These are phyloP conservation scores for Epicampocera succincta DNA, from an alignment of 2,888 invertebrate genomes.

Conservation along the genomic window DNA sequence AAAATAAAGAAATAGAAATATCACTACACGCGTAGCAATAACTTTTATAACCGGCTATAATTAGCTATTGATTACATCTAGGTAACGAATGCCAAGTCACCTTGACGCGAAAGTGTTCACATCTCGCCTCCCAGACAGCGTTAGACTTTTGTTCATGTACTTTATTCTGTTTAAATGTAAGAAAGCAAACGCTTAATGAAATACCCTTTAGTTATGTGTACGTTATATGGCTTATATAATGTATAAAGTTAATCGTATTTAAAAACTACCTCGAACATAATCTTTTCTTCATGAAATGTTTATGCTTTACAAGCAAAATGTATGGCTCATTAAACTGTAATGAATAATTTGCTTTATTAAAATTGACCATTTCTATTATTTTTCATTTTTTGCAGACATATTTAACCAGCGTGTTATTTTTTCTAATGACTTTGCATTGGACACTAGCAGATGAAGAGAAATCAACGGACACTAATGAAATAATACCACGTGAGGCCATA, in stretches of 20 bases:
- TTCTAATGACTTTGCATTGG: slow-evolving; percentile 71
- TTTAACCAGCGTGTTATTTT: slow-evolving; percentile 72
- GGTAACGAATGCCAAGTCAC: no score
- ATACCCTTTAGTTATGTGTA: no score
- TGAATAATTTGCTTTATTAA: slow-evolving; percentile 10
- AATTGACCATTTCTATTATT: slow-evolving; percentile 8
- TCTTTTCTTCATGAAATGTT: not conserved
- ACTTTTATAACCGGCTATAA: no score
- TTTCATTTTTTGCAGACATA: slow-evolving; percentile 70
- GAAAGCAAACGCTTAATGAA: no score
- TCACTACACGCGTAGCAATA: no score
- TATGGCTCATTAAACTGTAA: slow-evolving; percentile 36
- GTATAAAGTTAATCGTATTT: not conserved
- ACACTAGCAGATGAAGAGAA: slow-evolving; percentile 72
- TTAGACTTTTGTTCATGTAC: no score
- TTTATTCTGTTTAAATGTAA: no score
- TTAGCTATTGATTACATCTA: no score
- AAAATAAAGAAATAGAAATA: no score
- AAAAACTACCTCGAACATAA: not conserved
- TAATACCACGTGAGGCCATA: slow-evolving; percentile 83
- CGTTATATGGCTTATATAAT: no score
- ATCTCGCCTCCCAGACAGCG: no score
- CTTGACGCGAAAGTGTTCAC: no score
- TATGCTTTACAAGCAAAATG: slow-evolving; percentile 18
- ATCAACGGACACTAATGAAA: slow-evolving; percentile 80